Evolutionary conservation across 2,797 vertebrate genomes (phyloP).

Genomic region (Anas capensis): DNA sequence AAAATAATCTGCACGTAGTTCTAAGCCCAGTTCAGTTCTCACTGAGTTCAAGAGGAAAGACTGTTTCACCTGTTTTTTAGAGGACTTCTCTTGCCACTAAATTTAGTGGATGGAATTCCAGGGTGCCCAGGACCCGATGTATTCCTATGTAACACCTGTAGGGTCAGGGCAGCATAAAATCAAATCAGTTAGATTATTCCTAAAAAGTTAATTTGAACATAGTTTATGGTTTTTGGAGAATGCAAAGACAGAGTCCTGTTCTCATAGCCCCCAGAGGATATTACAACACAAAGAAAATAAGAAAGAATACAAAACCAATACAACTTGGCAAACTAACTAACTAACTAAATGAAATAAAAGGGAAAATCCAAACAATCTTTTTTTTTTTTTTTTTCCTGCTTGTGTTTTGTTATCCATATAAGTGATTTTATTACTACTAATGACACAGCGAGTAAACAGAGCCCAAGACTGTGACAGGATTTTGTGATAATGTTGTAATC

Average conservation of each 20-base stretch:
- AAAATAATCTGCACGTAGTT: background rate
- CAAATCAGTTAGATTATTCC: background rate
- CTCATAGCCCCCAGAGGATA: background rate
- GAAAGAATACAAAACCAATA: background rate
- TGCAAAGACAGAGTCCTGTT: background rate
- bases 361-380: background rate
- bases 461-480: background rate
- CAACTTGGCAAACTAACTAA: background rate
- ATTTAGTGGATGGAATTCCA: background rate
- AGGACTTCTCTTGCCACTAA: background rate
- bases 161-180: background rate
- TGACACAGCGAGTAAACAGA: slow-evolving; percentile 5
- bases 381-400: background rate
- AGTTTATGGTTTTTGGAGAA: background rate
- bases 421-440: background rate
- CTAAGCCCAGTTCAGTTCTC: background rate
- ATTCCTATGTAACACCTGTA: background rate
- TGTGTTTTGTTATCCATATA: background rate
- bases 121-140: background rate
- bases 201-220: background rate
- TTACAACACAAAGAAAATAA: background rate
- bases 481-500: background rate
- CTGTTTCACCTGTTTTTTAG: background rate
- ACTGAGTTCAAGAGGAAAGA: background rate
- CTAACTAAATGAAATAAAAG: background rate